Percentiles rank a stretch among this genome's conserved stretches.
Conservation (phyloP, 2,797 vertebrate species). For the Loris lydekkerianus region DNA sequence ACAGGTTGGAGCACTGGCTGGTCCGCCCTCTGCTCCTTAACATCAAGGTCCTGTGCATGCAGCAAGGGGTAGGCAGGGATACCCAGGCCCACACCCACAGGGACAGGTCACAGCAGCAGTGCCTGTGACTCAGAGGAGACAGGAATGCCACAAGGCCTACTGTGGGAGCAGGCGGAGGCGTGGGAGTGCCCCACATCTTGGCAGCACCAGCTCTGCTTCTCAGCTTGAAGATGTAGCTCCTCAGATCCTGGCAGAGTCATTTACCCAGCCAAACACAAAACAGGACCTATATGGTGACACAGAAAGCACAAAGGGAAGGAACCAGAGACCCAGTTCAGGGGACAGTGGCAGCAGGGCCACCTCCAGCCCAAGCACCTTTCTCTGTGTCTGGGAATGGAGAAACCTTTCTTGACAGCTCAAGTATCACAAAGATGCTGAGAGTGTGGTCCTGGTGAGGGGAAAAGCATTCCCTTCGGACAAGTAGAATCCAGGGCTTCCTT, state of each 20-base stretch:
- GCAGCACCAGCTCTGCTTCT: not conserved
- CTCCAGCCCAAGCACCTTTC: not conserved
- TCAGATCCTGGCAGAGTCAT: not conserved
- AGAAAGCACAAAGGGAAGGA: not conserved
- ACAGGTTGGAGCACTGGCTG: not conserved
- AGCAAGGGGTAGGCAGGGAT: too few species aligned
- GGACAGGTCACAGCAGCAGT: not conserved
- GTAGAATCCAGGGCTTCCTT: constrained; percentile 13
- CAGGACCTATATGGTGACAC: not conserved
- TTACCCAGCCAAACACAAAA: not conserved
- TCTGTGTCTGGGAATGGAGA: not conserved
- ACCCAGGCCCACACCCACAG: not conserved
- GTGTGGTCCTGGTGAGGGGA: not conserved
- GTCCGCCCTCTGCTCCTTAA: not conserved
- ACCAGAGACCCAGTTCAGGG: not conserved
- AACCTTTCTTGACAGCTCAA: not conserved
- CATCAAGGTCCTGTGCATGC: not conserved
- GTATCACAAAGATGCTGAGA: constrained; percentile 25
- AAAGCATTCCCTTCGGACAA: not conserved
- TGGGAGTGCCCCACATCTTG: not conserved
- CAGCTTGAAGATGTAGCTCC: not conserved
- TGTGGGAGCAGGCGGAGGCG: accelerated
- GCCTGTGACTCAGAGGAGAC: too few species aligned
- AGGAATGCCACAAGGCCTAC: not conserved
- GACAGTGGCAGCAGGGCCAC: not conserved